Evolutionary conservation across 2,797 vertebrate genomes (phyloP), one percentile per base, ranked within the genome.

Genomic region (Intellagama lesueurii): DNA sequence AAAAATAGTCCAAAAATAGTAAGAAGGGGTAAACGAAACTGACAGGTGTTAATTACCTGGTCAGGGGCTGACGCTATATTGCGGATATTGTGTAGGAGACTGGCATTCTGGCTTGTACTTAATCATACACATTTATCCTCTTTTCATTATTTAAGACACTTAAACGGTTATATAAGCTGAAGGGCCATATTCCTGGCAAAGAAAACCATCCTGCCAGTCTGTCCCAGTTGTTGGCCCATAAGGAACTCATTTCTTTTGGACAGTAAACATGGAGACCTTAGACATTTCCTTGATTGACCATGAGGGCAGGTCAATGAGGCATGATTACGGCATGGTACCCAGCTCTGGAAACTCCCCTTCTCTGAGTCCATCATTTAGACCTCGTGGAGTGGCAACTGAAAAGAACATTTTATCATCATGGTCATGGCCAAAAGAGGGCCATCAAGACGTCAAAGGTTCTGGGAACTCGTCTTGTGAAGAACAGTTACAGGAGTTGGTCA

Each of bases 21-120:
- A 87, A 86, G 84, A 95, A 85, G 91, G 81, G 91, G 56, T 90
- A 93, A 95, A 88, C 32, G 93, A 92, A 94, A 92, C 68, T 94
- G 91, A 40, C 93, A 95, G 92, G 92, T 87, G 92, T 95, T 94
- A 94, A 94, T 91, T 95, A 94, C 60, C 92, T 92, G 92, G 91
- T 93, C 88, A 28, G 69, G 70, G 75, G 83, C 44, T 56, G 90
- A 89, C 92, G 91, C 24, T 73, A 66, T 64, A 87, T n/a, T 3
- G 78, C n/a, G 0, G 0, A 81, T n/a, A 64, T 7, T 89, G 40
- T 86, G 87, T 28, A 93, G 86, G 88, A 81, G 89, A 86, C 77
- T 2, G 47, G 83, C 47, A 40, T 52, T 80, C 76, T 87, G 49
- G 73, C 70, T 89, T 64, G n/a, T 6, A 83, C 83, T 87, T 81